These are phyloP conservation scores for Malacoctenus gilli DNA, from an alignment of 2,797 vertebrate species.

Conservation along the genomic window DNA sequence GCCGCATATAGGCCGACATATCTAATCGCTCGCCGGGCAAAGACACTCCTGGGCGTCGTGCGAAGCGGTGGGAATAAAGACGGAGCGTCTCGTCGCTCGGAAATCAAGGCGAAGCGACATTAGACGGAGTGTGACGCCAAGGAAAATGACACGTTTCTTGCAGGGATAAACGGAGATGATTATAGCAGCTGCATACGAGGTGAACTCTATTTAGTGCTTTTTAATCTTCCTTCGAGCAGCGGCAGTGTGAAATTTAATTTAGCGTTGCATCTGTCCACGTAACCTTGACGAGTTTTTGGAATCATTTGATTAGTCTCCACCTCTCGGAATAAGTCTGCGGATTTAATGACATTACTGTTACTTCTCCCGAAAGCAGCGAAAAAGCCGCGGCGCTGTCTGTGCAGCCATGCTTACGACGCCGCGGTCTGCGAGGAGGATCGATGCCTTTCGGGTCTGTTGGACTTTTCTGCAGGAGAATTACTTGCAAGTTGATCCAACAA, in stretches of 20 bases:
- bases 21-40: background rate
- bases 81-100: conserved; percentile 6
- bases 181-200: conserved; percentile 45
- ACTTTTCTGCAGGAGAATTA: background rate
- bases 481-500: conserved; percentile 2
- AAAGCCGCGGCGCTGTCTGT: conserved; percentile 8
- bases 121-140: background rate
- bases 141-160: conserved; percentile 16
- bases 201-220: conserved; percentile 69
- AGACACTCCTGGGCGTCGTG: background rate
- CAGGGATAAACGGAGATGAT: conserved; percentile 28
- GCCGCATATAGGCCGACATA: background rate
- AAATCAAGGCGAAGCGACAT: conserved; percentile 1
- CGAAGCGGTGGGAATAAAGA: background rate
- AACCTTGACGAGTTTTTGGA: conserved; percentile 79
- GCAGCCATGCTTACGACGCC: conserved; percentile 11
- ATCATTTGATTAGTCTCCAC: conserved; percentile 76
- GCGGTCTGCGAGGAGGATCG: background rate
- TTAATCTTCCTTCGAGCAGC: conserved; percentile 67
- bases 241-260: conserved; percentile 77
- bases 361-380: conserved; percentile 28
- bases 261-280: conserved; percentile 64
- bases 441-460: background rate
- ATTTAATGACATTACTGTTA: conserved; percentile 69
- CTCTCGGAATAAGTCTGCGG: conserved; percentile 68